A percentile compares a stretch with the other conserved stretches of the same genome.
Evolutionary conservation across 2,888 invertebrate species (phyloP).

Genomic region (Tetranychus truncatus): DNA sequence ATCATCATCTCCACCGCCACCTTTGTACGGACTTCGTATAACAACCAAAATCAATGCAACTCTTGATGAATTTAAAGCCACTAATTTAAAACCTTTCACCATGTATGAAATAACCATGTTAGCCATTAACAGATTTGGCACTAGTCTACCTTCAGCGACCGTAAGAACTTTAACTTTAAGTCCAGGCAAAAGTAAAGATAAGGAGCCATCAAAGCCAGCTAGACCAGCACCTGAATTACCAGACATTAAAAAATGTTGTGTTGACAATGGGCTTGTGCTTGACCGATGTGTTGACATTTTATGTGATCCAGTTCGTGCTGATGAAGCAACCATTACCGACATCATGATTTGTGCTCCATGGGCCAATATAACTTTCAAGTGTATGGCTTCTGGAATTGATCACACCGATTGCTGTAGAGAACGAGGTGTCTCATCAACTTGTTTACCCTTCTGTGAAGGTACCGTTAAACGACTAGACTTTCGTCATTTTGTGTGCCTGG

Average conservation of each 20-base stretch:
- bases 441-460: constrained; percentile 57
- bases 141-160: constrained; percentile 54
- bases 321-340: constrained; percentile 49
- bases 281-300: constrained; percentile 54
- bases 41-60: constrained; percentile 12
- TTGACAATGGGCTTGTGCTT: constrained; percentile 50
- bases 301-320: constrained; percentile 49
- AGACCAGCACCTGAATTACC: constrained; percentile 46
- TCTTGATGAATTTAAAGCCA: constrained; percentile 35
- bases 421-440: constrained; percentile 52
- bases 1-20: not conserved
- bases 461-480: constrained; percentile 58
- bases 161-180: constrained; percentile 48
- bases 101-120: constrained; percentile 63
- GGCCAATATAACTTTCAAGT: constrained; percentile 59
- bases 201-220: constrained; percentile 36
- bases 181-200: constrained; percentile 34
- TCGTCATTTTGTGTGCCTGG: constrained; percentile 61
- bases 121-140: constrained; percentile 52
- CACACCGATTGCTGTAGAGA: constrained; percentile 60
- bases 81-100: constrained; percentile 51
- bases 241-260: constrained; percentile 54
- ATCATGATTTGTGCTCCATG: constrained; percentile 75
- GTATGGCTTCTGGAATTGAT: constrained; percentile 58
- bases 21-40: constrained; percentile 11